Base-by-base conservation (phyloP, 2,113 vertebrate species). In the Melanerpes formicivorus region DNA sequence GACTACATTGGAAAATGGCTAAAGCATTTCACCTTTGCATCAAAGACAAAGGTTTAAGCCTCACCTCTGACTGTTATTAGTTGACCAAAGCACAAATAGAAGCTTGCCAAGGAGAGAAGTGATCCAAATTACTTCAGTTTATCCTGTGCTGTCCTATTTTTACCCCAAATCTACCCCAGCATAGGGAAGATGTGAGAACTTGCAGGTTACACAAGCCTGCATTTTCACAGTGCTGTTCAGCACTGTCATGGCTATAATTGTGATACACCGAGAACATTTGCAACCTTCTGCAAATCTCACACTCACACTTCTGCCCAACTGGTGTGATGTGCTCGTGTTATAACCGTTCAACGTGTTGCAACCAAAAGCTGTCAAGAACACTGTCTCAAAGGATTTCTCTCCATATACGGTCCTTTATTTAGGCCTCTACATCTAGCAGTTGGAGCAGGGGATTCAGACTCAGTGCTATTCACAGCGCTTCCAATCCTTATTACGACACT, bases 271-370 rank as follows among this genome's bases (percentile, higher is more conserved):
- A 95, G 91, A 96, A 93, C 14, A 19, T 91, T 84, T 83, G 82
- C 87, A 95, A 63, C 73, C 82, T 91, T 81, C 93, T 69, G 58
- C 85, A 91, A 79, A 94, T 94, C 94, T 94, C 94, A 59, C 86
- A 37, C 79, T 94, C 91, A 78, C 95, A 91, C 73, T 93, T 92
- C 91, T 93, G 94, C 82, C 93, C 84, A 81, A 96, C 82, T 86
- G 94, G 90, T 83, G 85, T 8, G 90, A 96, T 88, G 82, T 91
- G 90, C 80, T 86, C 2, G 10, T 88, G 90, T 91, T 95, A 65
- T 62, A 94, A 86, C 80, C 78, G 66, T 30, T 90, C 85, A 86
- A 25, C 0, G 0, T 62, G 76, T 46, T 73, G 84, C 66, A 91
- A 78, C 58, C 76, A 92, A 95, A 96, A 93, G 87, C 91, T 96